phyloP scores from a whole-genome alignment of 2,797 vertebrate genomes.

The Tragopan temminckii region DNA sequence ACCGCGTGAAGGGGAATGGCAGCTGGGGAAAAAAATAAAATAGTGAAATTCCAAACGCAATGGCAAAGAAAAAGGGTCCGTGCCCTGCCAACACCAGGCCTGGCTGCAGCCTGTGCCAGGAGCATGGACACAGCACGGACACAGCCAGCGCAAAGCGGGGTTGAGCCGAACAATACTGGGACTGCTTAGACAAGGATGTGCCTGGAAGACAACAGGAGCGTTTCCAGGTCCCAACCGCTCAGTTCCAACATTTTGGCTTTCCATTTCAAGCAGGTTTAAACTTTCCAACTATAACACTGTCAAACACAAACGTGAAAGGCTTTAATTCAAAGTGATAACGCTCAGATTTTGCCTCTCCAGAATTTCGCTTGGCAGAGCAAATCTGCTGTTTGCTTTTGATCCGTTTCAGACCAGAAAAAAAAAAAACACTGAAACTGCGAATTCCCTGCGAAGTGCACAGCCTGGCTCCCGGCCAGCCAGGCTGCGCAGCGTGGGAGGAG shows the following conservation, averaged over 20 bases:
- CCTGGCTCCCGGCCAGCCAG: not conserved
- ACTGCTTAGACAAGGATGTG: not conserved
- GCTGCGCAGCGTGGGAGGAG: accelerated
- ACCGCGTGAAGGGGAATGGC: accelerated
- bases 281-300: not conserved
- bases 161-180: accelerated
- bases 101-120: not conserved
- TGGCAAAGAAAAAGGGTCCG: not conserved
- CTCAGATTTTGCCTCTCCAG: not conserved
- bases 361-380: not conserved
- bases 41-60: not conserved
- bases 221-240: not conserved
- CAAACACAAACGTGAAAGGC: not conserved
- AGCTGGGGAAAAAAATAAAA: too few species aligned
- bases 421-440: not conserved
- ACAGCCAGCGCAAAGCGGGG: not conserved
- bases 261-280: not conserved
- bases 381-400: not conserved
- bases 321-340: not conserved
- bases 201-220: not conserved
- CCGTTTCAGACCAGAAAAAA: not conserved
- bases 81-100: not conserved
- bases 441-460: not conserved
- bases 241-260: not conserved
- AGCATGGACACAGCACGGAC: accelerated